These are phyloP conservation scores for Australoheros facetus DNA, from an alignment of 2,797 vertebrate genomes.

Conservation along the genomic window DNA sequence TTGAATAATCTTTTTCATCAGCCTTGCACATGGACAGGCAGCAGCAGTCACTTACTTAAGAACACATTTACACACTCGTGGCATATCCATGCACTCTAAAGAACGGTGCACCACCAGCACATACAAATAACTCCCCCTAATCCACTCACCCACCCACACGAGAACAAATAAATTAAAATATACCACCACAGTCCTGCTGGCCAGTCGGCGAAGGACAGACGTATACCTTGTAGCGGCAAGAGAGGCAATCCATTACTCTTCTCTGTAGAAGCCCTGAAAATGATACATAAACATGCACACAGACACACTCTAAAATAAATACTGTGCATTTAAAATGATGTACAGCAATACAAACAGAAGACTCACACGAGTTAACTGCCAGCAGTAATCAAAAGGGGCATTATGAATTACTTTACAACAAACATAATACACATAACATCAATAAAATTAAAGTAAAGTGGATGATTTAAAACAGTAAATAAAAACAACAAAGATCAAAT, in stretches of 20 bases:
- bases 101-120: neutral
- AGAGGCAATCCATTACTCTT: conserved; percentile 76
- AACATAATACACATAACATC: neutral
- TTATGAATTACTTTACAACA: neutral
- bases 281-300: conserved; percentile 21
- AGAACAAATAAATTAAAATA: conserved; percentile 10
- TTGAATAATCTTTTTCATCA: conserved; percentile 60
- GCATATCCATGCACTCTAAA: conserved; percentile 20
- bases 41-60: conserved; percentile 16
- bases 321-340: neutral
- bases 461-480: neutral
- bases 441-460: neutral
- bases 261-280: conserved; percentile 74
- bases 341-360: neutral
- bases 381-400: neutral
- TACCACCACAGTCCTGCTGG: conserved; percentile 72
- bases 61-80: conserved; percentile 54
- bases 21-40: conserved; percentile 54
- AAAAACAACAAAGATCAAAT: neutral
- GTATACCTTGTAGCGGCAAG: conserved; percentile 71
- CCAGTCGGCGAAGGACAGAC: conserved; percentile 67
- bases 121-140: neutral
- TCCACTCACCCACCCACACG: neutral
- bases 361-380: neutral
- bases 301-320: conserved; percentile 4